Evolutionary conservation across 2,888 invertebrate species (phyloP), one percentile per base, ranked within the genome.

Genomic region (Lepidonotus clava): DNA sequence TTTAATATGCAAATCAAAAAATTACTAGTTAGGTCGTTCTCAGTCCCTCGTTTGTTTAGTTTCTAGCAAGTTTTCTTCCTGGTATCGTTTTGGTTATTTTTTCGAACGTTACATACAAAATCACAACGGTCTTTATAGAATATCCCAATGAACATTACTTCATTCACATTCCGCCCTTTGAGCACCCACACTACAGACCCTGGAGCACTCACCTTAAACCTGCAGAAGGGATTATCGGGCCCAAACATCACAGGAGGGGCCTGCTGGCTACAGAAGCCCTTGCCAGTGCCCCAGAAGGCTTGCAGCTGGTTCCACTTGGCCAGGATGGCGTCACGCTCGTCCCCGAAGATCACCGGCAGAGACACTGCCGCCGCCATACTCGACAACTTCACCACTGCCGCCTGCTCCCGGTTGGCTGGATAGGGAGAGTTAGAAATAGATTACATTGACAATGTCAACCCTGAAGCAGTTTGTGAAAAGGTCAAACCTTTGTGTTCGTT

Each of bases 221-320:
- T 96, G 92, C 98, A 98, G 83, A 98, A 96, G 0, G 97, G 97
- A 94, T 99, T 99, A 91, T 97, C 97, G 86, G 97, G 96, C 80
- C 96, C 97, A 89, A 98, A 96, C 86, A 97, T 97, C 6, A 98
- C 96, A 0, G 98, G 96, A 0, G 96, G 96, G 6, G 96, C 96
- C 90, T 96, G 96, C 84, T 96, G 95, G 76, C 89, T 90, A 88
- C 89, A 93, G 89, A 90, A 94, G 11, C 95, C 96, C 93, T 95
- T 95, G 93, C 98, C 98, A 21, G 96, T 96, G 0, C 94, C 94
- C 93, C 93, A 94, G 86, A 91, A 92, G 2, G 94, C 93, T 94
- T 99, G 98, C 83, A 99, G 95, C 91, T 98, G 96, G 94, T 99
- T 99, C 97, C 98, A 98, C 93, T 97, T 97, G 1, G 98, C 98